Evolutionary conservation across 2,113 vertebrate genomes (phyloP).

Genomic region (Apteryx mantelli): DNA sequence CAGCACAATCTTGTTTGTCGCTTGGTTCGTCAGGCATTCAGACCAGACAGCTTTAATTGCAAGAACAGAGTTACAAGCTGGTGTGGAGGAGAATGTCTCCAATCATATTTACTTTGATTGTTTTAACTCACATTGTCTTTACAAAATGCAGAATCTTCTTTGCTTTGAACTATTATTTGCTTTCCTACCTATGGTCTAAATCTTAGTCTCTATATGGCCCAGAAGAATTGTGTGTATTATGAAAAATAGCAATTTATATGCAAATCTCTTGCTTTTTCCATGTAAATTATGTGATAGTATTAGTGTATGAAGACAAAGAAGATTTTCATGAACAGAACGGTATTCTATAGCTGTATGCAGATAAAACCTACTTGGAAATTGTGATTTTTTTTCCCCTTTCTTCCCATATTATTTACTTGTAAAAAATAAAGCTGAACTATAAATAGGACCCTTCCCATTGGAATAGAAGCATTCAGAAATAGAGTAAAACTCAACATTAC

Average conservation of each 20-base stretch:
- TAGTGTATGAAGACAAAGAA: not conserved
- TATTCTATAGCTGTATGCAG: not conserved
- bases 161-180: not conserved
- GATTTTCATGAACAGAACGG: not conserved
- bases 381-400: not conserved
- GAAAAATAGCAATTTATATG: constrained; percentile 14
- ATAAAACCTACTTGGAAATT: not conserved
- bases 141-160: not conserved
- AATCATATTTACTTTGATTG: not conserved
- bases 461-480: not conserved
- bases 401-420: not conserved
- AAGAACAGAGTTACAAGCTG: not conserved
- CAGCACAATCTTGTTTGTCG: not conserved
- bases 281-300: not conserved
- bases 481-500: not conserved
- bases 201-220: not conserved
- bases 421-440: not conserved
- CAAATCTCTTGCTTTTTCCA: not conserved
- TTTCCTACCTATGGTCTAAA: not conserved
- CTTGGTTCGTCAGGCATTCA: not conserved
- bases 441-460: not conserved
- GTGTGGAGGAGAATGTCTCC: not conserved
- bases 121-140: not conserved
- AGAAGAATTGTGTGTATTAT: not conserved
- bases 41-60: not conserved